Evolutionary conservation across 2,113 vertebrate species (phyloP), one percentile per base, ranked within the genome.

Genomic region (Syngnathoides biaculeatus): DNA sequence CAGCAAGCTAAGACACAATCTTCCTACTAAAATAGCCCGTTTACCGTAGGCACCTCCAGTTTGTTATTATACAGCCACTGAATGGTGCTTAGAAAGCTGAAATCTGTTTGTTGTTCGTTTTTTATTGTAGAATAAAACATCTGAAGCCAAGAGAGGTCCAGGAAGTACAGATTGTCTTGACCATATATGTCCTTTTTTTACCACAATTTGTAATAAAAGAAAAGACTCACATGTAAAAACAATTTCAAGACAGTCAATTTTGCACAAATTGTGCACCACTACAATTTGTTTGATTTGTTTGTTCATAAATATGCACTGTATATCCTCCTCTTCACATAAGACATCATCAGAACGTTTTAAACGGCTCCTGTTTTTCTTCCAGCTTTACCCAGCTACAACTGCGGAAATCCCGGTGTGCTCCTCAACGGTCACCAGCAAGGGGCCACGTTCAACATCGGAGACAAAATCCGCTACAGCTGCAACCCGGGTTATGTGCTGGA

Each of bases 381-480:
- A 99, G 97, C 95, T 73, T 91, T 99, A 59, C 95, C 96, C 38
- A 98, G 97, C 73, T 96, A 98, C 78, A 98, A 95, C 0, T 99
- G 97, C 2, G 97, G 97, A 59, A 98, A 97, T 74, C 97, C 97
- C 0, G 97, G 97, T 22, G 89, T 93, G 82, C 93, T 98, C 73
- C 91, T 91, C 81, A 98, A 99, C 0, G 97, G 96, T 53, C 50
- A 95, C 65, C 96, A 98, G 86, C 97, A 98, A 38, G 97, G 97
- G 1, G 91, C 93, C 0, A 96, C 94, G 2, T 99, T 96, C 92
- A 96, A 94, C 84, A 90, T 99, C 0, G 97, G 97, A 0, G 96
- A 98, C 92, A 97, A 95, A 88, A 96, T 98, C 88, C 94, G 97
- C 53, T 99, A 95, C 88, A 96, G 95, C 93, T 99, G 97, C 82